Evolutionary conservation across 1,140 invertebrate species (phyloP).

Genomic region (Thaumetopoea pityocampa): DNA sequence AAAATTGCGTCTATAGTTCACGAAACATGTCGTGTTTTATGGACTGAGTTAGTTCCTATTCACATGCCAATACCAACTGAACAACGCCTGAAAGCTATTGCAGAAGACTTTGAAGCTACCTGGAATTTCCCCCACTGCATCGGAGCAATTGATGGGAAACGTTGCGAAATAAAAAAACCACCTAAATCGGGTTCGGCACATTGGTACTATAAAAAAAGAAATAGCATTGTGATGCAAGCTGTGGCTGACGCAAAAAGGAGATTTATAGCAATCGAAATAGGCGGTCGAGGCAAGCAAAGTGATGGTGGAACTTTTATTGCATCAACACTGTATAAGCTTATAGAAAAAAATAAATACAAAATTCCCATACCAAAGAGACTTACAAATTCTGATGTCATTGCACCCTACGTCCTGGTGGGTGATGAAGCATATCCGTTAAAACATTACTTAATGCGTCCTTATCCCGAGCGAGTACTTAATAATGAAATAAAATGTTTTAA

Average conservation of each 20-base stretch:
- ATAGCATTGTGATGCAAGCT: constrained; percentile 54
- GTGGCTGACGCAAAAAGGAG: constrained; percentile 45
- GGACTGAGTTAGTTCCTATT: constrained; percentile 4
- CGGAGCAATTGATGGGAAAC: constrained; percentile 54
- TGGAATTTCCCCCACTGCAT: constrained; percentile 20
- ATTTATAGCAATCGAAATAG: constrained; percentile 46
- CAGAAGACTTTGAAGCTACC: constrained; percentile 1
- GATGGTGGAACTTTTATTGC: constrained; percentile 26
- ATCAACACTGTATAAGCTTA: constrained; percentile 1
- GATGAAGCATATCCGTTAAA: constrained; percentile 1
- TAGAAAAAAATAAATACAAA: neutral
- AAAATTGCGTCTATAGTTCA: constrained; percentile 5
- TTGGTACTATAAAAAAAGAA: constrained; percentile 50
- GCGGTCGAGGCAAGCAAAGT: constrained; percentile 33
- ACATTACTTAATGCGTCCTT: constrained; percentile 3
- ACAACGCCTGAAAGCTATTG: constrained; percentile 1
- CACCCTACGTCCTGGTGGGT: constrained; percentile 1
- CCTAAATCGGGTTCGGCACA: constrained; percentile 38
- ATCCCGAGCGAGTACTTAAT: constrained; percentile 2
- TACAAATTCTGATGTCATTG: constrained; percentile 2
- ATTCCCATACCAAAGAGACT: constrained; percentile 1
- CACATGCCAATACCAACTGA: constrained; percentile 14
- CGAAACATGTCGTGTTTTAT: constrained; percentile 8
- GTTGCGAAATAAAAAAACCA: constrained; percentile 42
- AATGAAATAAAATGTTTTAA: constrained; percentile 1